Evolutionary conservation across 2,797 vertebrate genomes (phyloP), one percentile per base, ranked within the genome.

Genomic region (Microtus obscurus): DNA sequence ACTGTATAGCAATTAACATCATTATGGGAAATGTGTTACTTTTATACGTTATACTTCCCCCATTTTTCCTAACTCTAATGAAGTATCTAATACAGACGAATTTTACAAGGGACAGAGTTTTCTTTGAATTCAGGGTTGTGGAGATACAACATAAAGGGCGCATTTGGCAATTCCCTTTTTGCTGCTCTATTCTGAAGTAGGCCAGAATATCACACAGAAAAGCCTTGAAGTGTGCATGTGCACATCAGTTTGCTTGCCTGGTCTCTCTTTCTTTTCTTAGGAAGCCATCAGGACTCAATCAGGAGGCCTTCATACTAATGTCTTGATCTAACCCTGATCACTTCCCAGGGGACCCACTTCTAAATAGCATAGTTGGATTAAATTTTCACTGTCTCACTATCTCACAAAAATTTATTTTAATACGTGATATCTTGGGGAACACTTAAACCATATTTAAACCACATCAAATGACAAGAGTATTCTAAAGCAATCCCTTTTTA

Each of bases 21-120:
- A 83, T 65, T 96, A 76, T 74, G 56, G 29, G 21, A 88, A 97
- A 88, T 93, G 40, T 90, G 73, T 40, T 65, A 82, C 21, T 80
- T 95, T 63, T 89, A 59, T 81, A 87, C 34, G 13, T 93, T 97
- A 95, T 67, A 94, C 85, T 96, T 97, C 71, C 48, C 37, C 86
- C 74, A 67, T 90, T 76, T 85, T 79, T 31, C 40, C 40, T 79
- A 78, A 13, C 61, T 71, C 16, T 63, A 90, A 51, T 34, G n/a
- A 31, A 79, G 37, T 48, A 51, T 43, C 23, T 13, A 19, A 63
- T 27, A 7, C 13, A 73, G 74, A 11, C 5, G n/a, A 9, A 37
- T 63, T 65, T 87, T 79, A 40, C 56, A 71, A 78, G 65, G 51
- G 21, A 61, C n/a, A 27, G 19, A 71, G 17, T 59, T 73, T 71